Conservation (phyloP, 2,888 invertebrate genomes). For the Himalopsyche tibetana region DNA sequence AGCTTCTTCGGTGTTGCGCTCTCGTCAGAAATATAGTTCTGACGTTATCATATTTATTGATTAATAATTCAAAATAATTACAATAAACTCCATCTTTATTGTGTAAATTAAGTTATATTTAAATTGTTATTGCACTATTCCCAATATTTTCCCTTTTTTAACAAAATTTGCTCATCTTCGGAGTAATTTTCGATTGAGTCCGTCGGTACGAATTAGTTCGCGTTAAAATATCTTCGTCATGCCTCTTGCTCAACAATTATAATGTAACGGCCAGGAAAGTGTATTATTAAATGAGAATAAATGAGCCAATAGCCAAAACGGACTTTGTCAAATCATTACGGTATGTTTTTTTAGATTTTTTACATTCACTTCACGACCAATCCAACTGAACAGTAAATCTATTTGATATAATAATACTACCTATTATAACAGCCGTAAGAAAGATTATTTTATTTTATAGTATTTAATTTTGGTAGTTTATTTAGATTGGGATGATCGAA, state of each 20-base stretch:
- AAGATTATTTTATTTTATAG: too few relatives aligned
- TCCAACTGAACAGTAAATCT: background rate
- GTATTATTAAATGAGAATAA: slow-evolving; percentile 41
- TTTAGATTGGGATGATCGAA: too few relatives aligned
- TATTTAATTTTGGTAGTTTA: too few relatives aligned
- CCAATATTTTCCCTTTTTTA: background rate
- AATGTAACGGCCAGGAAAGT: slow-evolving; percentile 32
- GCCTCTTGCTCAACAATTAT: slow-evolving; percentile 21
- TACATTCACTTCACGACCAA: slow-evolving; percentile 35
- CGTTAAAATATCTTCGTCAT: slow-evolving; percentile 36
- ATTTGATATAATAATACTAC: too few relatives aligned
- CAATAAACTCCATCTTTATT: too few relatives aligned
- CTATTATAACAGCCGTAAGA: too few relatives aligned
- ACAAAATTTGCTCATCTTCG: background rate
- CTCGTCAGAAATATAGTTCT: too few relatives aligned
- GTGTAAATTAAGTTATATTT: too few relatives aligned
- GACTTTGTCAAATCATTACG: slow-evolving; percentile 27
- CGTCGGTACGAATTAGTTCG: slow-evolving; percentile 33
- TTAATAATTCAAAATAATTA: too few relatives aligned
- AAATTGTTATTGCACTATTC: too few relatives aligned
- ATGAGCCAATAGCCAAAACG: background rate
- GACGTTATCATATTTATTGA: too few relatives aligned
- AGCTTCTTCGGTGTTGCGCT: too few relatives aligned
- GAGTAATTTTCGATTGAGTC: background rate
- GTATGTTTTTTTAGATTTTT: background rate